These are phyloP conservation scores for Sorex fumeus DNA, from an alignment of 2,113 vertebrate species.

Conservation along the genomic window DNA sequence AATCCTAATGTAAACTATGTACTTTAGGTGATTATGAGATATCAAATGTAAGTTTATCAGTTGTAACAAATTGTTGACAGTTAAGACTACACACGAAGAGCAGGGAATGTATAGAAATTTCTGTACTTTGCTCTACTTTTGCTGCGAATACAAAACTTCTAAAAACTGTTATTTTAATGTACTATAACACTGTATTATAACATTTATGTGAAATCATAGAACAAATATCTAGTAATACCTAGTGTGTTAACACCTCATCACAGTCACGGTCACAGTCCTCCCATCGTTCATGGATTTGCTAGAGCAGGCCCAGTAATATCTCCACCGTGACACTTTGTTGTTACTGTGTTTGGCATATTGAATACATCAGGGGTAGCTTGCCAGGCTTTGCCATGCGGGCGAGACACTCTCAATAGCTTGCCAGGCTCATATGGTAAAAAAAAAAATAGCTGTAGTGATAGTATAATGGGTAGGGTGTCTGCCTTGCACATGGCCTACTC, in stretches of 20 bases:
- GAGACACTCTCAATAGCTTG: too few relatives aligned
- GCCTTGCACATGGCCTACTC: too few relatives aligned
- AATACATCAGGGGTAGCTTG: too few relatives aligned
- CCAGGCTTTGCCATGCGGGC: too few relatives aligned
- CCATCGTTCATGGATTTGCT: too few relatives aligned
- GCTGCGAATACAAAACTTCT: background rate
- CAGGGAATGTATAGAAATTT: background rate
- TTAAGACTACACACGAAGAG: background rate
- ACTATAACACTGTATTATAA: background rate
- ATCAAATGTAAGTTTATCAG: background rate
- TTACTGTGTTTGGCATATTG: too few relatives aligned
- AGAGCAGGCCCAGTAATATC: too few relatives aligned
- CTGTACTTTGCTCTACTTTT: background rate
- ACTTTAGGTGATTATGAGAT: background rate
- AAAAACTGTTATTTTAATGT: background rate
- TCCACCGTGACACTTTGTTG: too few relatives aligned
- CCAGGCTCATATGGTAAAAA: too few relatives aligned
- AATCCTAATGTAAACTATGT: background rate
- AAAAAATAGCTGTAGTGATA: too few relatives aligned
- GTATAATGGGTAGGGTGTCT: too few relatives aligned
- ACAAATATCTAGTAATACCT: conserved; percentile 6
- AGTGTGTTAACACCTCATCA: conserved; percentile 1
- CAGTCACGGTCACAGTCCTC: too few relatives aligned
- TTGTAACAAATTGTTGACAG: background rate
- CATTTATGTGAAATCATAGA: background rate